phyloP scores from a whole-genome alignment of 1,140 invertebrate species.

The Hermatobates lingyangjiaoensis region DNA sequence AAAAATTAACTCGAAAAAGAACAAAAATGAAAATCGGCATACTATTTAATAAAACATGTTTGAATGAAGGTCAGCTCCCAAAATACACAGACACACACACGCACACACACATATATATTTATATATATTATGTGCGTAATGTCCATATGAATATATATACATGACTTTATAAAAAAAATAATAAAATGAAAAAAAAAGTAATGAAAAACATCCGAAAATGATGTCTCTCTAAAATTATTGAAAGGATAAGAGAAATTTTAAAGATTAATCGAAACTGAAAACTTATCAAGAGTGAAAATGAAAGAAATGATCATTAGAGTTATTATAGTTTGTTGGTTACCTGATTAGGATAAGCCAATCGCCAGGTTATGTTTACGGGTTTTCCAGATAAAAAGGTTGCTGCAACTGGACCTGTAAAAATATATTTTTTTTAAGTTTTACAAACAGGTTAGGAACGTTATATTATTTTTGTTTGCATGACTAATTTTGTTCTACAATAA shows the following conservation, averaged over 20 bases:
- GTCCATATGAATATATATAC: no score
- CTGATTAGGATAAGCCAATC: conserved; percentile 78
- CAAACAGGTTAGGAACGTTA: background rate
- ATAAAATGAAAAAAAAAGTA: background rate
- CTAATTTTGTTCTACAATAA: background rate
- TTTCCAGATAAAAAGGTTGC: conserved; percentile 67
- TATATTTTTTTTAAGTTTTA: background rate
- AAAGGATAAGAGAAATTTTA: background rate
- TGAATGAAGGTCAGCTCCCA: no score
- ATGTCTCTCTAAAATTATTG: background rate
- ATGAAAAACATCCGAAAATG: background rate
- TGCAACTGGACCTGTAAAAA: conserved; percentile 40
- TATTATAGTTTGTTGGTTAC: conserved; percentile 36
- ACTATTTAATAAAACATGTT: no score
- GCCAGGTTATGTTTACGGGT: conserved; percentile 80
- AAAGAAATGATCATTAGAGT: no score
- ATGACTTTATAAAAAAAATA: no score
- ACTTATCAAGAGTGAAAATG: no score
- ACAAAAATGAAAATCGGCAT: no score
- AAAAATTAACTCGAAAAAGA: no score
- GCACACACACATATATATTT: no score
- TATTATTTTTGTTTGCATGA: background rate
- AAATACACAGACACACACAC: no score
- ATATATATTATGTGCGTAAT: no score
- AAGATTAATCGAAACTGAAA: no score